phyloP scores from a whole-genome alignment of 2,888 invertebrate species.

The Halictus quadricinctus region DNA sequence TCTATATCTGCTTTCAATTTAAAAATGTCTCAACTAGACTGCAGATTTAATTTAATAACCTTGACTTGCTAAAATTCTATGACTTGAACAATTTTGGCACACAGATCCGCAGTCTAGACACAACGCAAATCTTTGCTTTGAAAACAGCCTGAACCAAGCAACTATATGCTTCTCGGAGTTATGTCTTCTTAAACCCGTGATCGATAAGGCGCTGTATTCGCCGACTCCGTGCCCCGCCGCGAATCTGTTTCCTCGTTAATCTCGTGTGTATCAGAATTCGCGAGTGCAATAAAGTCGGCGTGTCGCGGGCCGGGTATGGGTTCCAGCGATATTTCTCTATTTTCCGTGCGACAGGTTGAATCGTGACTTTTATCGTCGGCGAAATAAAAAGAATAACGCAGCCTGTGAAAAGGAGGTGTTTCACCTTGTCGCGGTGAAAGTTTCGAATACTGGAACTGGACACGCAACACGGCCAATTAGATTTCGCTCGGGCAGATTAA shows the following conservation, averaged over 20 bases:
- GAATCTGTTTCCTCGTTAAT: not conserved
- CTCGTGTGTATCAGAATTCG: not conserved
- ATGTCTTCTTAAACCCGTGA: not conserved
- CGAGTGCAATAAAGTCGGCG: not conserved
- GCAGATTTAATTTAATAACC: no score
- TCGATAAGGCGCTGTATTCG: not conserved
- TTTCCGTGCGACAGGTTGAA: not conserved
- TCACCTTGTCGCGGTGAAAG: slow-evolving; percentile 15
- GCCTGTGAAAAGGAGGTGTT: not conserved
- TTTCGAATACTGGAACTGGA: slow-evolving; percentile 8
- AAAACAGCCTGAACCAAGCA: no score
- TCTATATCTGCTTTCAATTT: no score
- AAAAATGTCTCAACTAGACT: no score
- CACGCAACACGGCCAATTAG: slow-evolving; percentile 34
- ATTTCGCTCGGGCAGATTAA: slow-evolving; percentile 21
- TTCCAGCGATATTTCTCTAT: not conserved
- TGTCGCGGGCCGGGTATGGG: not conserved
- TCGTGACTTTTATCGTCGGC: slow-evolving; percentile 2
- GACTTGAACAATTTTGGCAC: no score
- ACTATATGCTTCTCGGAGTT: no score
- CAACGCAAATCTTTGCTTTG: no score
- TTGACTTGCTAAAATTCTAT: no score
- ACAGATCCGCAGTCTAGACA: no score
- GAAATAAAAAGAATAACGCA: not conserved
- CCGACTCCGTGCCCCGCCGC: not conserved